Evolutionary conservation across 2,888 invertebrate genomes (phyloP).

Genomic region (Craniophora ligustri): DNA sequence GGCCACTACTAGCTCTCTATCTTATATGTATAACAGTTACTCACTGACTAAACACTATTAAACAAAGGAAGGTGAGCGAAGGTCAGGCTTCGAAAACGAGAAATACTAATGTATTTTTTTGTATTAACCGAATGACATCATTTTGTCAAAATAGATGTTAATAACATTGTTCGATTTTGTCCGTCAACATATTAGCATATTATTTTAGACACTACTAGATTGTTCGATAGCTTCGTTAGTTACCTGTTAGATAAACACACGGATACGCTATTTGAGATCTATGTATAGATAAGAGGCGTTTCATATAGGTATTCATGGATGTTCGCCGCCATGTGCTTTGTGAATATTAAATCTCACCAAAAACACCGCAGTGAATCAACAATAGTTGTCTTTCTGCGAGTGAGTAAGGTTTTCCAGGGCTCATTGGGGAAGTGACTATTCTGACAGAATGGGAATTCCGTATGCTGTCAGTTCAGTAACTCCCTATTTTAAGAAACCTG

Average conservation of each 20-base stretch:
- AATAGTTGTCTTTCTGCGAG: no score
- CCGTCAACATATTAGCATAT: constrained; percentile 32
- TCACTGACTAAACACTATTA: background rate
- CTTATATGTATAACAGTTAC: no score
- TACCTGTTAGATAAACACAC: constrained; percentile 15
- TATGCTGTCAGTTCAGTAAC: no score
- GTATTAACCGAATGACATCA: constrained; percentile 32
- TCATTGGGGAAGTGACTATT: no score
- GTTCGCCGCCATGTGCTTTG: constrained; percentile 4
- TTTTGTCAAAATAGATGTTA: constrained; percentile 14
- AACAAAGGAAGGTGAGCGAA: constrained; percentile 23
- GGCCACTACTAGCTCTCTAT: no score
- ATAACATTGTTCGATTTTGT: constrained; percentile 37
- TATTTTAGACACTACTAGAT: constrained; percentile 34
- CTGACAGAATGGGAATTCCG: no score
- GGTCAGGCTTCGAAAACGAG: constrained; percentile 8
- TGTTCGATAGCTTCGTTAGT: constrained; percentile 38
- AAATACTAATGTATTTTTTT: constrained; percentile 1
- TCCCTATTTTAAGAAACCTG: no score
- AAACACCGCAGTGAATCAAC: no score
- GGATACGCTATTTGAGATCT: constrained; percentile 26
- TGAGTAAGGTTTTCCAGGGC: no score
- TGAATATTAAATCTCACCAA: background rate
- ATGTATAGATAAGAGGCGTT: constrained; percentile 21
- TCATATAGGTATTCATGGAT: constrained; percentile 13